A percentile compares a stretch with the other conserved stretches of the same genome.
phyloP scores from a whole-genome alignment of 2,888 invertebrate species.

The Acanthococcus lagerstroemiae region DNA sequence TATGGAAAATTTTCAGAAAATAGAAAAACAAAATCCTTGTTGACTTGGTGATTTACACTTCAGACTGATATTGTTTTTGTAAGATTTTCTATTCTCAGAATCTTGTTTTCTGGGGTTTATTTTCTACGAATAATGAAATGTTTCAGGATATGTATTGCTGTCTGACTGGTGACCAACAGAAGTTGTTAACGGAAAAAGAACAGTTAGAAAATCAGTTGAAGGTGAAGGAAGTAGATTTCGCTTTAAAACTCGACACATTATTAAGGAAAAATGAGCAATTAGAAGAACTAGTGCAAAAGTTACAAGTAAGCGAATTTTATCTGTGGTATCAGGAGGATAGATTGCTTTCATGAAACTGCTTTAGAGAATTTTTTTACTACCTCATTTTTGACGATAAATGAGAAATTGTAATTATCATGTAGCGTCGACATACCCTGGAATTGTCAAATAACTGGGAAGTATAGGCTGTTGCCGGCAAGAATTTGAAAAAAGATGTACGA shows the following conservation, averaged over 20 bases:
- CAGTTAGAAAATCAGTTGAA: neutral
- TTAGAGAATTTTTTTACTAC: too few species aligned
- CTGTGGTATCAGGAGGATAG: too few species aligned
- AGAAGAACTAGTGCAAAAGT: neutral
- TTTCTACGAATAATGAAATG: neutral
- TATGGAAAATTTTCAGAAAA: too few species aligned
- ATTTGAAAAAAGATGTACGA: too few species aligned
- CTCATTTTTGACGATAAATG: too few species aligned
- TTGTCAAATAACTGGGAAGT: too few species aligned
- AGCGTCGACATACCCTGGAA: too few species aligned
- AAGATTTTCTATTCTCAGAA: neutral
- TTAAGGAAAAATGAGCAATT: neutral
- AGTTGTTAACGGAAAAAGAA: slow-evolving; percentile 1
- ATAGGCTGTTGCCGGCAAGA: too few species aligned
- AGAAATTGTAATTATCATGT: too few species aligned
- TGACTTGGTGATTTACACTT: slow-evolving; percentile 2
- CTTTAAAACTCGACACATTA: neutral
- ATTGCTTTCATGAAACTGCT: too few species aligned
- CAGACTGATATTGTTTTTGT: neutral
- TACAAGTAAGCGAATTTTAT: too few species aligned
- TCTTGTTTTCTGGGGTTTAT: neutral
- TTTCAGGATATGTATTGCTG: slow-evolving; percentile 13
- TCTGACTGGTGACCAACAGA: slow-evolving; percentile 4
- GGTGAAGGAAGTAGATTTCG: neutral
- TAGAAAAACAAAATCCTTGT: too few species aligned